Percentiles rank a stretch among this genome's conserved stretches.
These are phyloP conservation scores for Asarcornis scutulata DNA, from an alignment of 2,113 vertebrate species.

Conservation along the genomic window DNA sequence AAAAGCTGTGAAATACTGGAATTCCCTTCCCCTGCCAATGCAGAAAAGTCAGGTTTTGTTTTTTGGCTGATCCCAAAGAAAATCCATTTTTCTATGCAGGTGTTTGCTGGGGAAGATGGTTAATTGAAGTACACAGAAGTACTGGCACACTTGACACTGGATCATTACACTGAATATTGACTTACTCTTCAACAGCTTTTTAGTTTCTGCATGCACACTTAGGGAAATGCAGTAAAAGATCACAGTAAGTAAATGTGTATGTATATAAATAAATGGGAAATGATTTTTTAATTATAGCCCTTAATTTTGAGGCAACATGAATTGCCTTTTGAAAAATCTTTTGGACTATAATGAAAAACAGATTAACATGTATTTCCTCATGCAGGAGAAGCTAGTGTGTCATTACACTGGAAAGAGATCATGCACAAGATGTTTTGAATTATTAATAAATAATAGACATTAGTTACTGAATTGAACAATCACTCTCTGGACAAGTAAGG, in stretches of 20 bases:
- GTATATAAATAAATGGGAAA: constrained; percentile 41
- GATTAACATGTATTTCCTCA: constrained; percentile 37
- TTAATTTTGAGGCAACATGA: constrained; percentile 1
- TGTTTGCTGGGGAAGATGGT: not conserved
- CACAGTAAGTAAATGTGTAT: not conserved
- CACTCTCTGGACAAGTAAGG: not conserved
- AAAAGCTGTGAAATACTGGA: constrained; percentile 60
- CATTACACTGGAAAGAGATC: not conserved
- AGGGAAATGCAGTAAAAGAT: not conserved
- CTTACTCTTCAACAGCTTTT: not conserved
- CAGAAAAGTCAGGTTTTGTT: not conserved
- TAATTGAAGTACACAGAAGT: not conserved
- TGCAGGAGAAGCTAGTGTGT: constrained; percentile 13
- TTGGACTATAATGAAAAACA: constrained; percentile 54
- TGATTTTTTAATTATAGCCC: constrained; percentile 34
- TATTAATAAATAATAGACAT: constrained; percentile 31
- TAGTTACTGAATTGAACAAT: constrained; percentile 1
- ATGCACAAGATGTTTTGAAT: not conserved
- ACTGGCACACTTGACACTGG: not conserved
- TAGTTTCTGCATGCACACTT: not conserved
- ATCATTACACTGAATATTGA: not conserved
- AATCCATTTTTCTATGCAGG: not conserved
- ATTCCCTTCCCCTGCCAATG: constrained; percentile 11
- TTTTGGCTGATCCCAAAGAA: not conserved
- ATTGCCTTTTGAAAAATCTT: not conserved